These are phyloP conservation scores for Megaceryle torquata DNA, from an alignment of 2,113 vertebrate species.

Conservation along the genomic window DNA sequence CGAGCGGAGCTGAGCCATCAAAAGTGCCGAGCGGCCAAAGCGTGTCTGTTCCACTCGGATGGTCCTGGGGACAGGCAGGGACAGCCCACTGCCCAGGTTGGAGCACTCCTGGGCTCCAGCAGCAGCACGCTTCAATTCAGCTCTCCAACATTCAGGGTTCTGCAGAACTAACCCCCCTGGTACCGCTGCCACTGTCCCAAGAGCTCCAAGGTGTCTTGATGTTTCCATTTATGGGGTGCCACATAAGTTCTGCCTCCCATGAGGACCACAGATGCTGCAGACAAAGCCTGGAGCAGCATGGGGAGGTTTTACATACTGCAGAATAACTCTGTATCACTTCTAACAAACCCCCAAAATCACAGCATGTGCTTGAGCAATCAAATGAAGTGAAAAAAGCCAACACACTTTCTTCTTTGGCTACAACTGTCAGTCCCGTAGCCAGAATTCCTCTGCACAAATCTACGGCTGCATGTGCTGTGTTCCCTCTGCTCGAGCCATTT, in stretches of 20 bases:
- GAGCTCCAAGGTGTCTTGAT: not conserved
- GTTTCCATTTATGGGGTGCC: fast-evolving
- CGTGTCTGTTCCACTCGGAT: fast-evolving
- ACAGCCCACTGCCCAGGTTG: not conserved
- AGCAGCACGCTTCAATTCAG: not conserved
- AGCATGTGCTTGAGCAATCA: not conserved
- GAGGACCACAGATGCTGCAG: not conserved
- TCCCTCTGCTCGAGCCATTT: not conserved
- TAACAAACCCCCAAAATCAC: not conserved
- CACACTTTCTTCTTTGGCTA: not conserved
- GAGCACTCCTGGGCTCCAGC: fast-evolving
- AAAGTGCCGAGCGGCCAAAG: not conserved
- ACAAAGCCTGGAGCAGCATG: not conserved
- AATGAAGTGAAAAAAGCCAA: not conserved
- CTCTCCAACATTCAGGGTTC: not conserved
- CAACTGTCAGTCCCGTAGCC: not conserved
- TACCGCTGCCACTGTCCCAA: fast-evolving
- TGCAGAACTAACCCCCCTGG: not conserved
- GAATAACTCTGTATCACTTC: fast-evolving
- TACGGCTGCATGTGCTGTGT: not conserved
- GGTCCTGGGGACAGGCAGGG: not conserved
- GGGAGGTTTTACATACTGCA: not conserved
- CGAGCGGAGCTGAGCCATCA: not conserved
- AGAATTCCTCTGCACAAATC: not conserved
- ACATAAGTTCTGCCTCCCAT: fast-evolving